A percentile compares a stretch with the other conserved stretches of the same genome.
Conservation (phyloP, 2,797 vertebrate species). For the Choloepus didactylus region DNA sequence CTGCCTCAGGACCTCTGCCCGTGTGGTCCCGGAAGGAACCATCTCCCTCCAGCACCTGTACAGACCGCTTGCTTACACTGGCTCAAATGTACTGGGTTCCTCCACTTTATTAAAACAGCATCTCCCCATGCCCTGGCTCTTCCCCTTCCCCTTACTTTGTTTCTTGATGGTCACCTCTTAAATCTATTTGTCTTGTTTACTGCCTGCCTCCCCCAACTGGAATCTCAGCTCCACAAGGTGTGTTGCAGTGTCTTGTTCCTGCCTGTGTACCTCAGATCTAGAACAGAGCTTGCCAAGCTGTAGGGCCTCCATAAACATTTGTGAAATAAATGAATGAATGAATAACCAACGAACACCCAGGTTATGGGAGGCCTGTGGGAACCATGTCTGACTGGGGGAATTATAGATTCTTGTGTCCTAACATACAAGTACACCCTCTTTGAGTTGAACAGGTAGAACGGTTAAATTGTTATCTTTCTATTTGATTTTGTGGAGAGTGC, state of each 20-base stretch:
- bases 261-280: neutral
- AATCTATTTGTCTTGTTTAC: too few species aligned
- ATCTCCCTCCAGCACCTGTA: neutral
- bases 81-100: neutral
- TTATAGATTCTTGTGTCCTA: rapidly evolving
- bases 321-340: neutral
- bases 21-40: neutral
- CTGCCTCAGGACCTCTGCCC: slow-evolving; percentile 4
- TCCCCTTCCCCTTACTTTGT: neutral
- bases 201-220: too few species aligned
- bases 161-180: neutral
- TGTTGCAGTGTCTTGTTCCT: neutral
- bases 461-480: neutral
- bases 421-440: neutral
- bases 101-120: neutral
- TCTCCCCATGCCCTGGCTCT: neutral
- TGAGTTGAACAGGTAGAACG: neutral
- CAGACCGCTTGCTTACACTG: neutral
- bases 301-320: rapidly evolving
- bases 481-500: neutral
- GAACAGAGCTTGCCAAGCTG: neutral
- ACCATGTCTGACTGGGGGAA: rapidly evolving
- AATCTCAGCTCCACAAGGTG: neutral
- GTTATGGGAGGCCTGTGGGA: neutral
- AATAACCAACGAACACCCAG: neutral